Evolutionary conservation across 2,888 invertebrate species (phyloP).

Genomic region (Eupithecia insigniata): DNA sequence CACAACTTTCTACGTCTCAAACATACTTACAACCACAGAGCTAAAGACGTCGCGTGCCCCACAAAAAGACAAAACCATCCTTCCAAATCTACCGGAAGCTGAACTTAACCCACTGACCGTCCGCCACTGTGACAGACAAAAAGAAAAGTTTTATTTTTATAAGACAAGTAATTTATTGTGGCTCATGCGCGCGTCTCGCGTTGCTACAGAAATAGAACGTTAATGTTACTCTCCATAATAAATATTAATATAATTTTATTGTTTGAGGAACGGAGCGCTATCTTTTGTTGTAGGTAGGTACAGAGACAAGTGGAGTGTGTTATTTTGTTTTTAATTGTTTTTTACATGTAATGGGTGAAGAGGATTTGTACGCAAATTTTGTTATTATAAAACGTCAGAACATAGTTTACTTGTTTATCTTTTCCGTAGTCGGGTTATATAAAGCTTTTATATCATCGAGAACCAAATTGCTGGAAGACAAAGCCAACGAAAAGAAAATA

Average conservation of each 20-base stretch:
- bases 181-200: constrained; percentile 73
- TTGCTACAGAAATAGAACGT: constrained; percentile 16
- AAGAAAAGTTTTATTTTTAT: constrained; percentile 84
- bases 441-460: too few species aligned
- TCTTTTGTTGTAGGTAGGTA: not conserved
- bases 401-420: not conserved
- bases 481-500: too few species aligned
- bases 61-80: not conserved
- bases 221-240: constrained; percentile 15
- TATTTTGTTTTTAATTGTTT: not conserved
- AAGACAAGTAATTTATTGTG: constrained; percentile 83
- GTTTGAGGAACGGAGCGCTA: constrained; percentile 9
- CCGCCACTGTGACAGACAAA: constrained; percentile 61
- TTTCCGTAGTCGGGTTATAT: not conserved
- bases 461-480: too few species aligned
- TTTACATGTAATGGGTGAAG: not conserved
- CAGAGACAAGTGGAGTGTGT: not conserved
- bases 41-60: not conserved
- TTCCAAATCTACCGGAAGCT: constrained; percentile 2
- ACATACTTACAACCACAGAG: not conserved
- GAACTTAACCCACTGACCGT: constrained; percentile 20
- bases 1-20: not conserved
- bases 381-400: not conserved
- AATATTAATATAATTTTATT: constrained; percentile 16
- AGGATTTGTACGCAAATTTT: not conserved